These are phyloP conservation scores for Poecilia velifera DNA, from an alignment of 2,797 vertebrate genomes.

Conservation along the genomic window DNA sequence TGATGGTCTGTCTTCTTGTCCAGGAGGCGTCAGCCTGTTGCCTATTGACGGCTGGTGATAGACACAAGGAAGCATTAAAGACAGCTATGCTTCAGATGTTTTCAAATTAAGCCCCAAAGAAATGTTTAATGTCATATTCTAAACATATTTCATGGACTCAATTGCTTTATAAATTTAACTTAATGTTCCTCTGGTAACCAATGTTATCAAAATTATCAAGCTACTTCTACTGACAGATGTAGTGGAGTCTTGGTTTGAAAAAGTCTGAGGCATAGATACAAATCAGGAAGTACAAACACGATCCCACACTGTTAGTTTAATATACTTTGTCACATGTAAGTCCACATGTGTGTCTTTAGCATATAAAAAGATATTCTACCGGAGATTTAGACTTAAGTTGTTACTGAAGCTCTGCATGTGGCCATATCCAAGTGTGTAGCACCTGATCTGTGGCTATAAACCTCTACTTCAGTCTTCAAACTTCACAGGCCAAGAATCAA, in stretches of 20 bases:
- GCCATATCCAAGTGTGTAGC: slow-evolving; percentile 31
- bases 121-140: not conserved
- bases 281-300: not conserved
- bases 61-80: not conserved
- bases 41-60: not conserved
- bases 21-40: not conserved
- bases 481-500: slow-evolving; percentile 33
- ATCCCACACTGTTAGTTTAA: slow-evolving; percentile 6
- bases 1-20: not conserved
- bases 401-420: slow-evolving; percentile 15
- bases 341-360: slow-evolving; percentile 3
- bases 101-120: not conserved
- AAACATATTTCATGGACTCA: not conserved
- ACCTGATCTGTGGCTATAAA: slow-evolving; percentile 49
- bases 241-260: not conserved
- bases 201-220: not conserved
- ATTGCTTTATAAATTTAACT: not conserved
- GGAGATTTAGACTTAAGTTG: slow-evolving; percentile 10
- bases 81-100: not conserved
- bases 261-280: not conserved
- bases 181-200: not conserved
- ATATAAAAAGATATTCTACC: slow-evolving; percentile 13
- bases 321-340: not conserved
- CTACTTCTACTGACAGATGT: not conserved
- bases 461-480: slow-evolving; percentile 22